Evolutionary conservation across 2,797 vertebrate genomes (phyloP).

Genomic region (Xerus rutilus): DNA sequence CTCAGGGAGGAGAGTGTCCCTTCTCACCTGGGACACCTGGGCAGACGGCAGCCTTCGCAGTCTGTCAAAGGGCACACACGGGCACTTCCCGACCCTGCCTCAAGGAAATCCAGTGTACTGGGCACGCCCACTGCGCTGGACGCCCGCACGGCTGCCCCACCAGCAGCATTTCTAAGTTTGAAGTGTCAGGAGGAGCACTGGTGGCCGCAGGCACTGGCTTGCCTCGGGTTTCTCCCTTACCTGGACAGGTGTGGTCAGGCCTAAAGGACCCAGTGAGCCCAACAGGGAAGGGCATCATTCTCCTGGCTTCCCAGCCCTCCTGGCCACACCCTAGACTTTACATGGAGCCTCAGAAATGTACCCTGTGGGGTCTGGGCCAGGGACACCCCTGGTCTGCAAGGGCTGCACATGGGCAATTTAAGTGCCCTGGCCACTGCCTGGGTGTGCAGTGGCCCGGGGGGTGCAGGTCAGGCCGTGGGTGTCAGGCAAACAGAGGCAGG

Average conservation of each 20-base stretch:
- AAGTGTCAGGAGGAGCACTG: not conserved
- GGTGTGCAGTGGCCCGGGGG: fast-evolving
- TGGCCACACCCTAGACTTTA: not conserved
- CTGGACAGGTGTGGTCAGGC: fast-evolving
- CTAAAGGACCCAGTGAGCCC: fast-evolving
- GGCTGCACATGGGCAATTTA: not conserved
- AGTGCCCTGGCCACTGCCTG: fast-evolving
- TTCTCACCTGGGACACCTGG: not conserved
- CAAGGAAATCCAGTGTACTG: not conserved
- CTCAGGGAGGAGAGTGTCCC: too few species aligned
- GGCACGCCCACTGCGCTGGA: too few species aligned
- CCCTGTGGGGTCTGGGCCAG: not conserved
- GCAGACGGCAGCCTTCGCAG: not conserved
- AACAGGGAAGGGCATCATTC: not conserved
- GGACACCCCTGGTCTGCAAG: fast-evolving
- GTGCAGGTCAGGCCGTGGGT: too few species aligned
- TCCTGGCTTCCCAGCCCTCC: too few species aligned
- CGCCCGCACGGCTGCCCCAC: not conserved
- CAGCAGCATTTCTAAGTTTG: too few species aligned
- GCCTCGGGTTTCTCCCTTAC: too few species aligned
- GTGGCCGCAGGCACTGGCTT: not conserved
- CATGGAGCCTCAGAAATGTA: not conserved
- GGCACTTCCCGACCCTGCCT: fast-evolving
- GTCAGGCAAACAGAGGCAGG: not conserved
- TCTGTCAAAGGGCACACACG: fast-evolving